Percentiles rank a stretch among this genome's conserved stretches.
Evolutionary conservation across 37 sponge, comb jelly and placozoan species (phyloP).

Genomic region (Halichondria panicea): DNA sequence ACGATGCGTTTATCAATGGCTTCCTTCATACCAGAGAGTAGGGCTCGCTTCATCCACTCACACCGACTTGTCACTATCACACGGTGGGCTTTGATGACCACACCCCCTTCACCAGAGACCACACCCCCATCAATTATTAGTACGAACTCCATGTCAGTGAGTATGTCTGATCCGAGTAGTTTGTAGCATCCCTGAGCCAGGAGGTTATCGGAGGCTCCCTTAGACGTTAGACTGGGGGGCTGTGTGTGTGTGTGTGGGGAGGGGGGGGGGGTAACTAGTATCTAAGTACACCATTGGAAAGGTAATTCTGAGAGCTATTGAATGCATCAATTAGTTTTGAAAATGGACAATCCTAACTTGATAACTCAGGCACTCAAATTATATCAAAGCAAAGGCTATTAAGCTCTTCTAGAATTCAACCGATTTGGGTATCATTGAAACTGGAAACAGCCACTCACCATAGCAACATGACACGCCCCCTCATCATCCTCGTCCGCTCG

Average conservation of each 20-base stretch:
- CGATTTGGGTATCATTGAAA: no score
- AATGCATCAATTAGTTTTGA: no score
- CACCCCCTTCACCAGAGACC: conserved; percentile 2
- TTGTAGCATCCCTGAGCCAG: conserved; percentile 42
- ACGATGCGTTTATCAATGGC: conserved; percentile 55
- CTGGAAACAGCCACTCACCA: no score
- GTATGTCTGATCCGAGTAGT: conserved; percentile 26
- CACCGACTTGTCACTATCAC: conserved; percentile 64
- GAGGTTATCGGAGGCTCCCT: conserved; percentile 8
- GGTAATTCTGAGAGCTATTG: no score
- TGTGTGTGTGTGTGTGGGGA: no score
- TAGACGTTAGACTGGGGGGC: neutral
- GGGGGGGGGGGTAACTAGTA: no score
- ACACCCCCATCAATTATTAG: neutral
- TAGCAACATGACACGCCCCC: no score
- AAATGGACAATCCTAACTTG: no score
- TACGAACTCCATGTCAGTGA: conserved; percentile 56
- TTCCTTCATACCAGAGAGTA: conserved; percentile 74
- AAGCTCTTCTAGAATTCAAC: no score
- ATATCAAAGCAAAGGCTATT: no score
- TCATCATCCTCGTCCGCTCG: conserved; percentile 7
- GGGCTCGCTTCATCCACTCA: conserved; percentile 58
- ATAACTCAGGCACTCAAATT: no score
- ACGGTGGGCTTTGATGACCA: conserved; percentile 65
- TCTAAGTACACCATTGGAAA: no score